Evolutionary conservation across 2,888 invertebrate species (phyloP).

Genomic region (Aphidoletes aphidimyza): DNA sequence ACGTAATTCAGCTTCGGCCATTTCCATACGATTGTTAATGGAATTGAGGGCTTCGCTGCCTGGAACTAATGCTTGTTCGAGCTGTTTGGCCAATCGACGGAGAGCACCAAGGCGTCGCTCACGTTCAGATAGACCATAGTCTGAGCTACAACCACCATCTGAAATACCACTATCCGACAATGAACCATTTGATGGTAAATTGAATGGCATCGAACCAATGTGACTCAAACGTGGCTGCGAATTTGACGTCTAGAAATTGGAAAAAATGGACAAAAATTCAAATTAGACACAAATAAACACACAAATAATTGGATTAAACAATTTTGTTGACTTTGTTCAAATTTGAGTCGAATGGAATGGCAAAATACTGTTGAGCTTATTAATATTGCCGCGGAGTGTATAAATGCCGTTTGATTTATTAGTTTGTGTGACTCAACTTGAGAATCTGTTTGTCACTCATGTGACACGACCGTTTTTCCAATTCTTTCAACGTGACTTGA

Average conservation of each 20-base stretch:
- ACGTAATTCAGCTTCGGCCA: conserved; percentile 75
- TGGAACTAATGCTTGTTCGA: conserved; percentile 74
- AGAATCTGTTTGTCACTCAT: conserved; percentile 1
- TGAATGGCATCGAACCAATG: conserved; percentile 56
- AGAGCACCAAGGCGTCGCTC: conserved; percentile 75
- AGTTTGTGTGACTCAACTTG: neutral
- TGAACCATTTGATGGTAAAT: conserved; percentile 68
- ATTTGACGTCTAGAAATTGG: neutral
- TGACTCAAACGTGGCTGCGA: conserved; percentile 19
- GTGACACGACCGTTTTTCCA: neutral
- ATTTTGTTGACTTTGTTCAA: neutral
- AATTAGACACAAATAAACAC: neutral
- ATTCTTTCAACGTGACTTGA: conserved; percentile 18
- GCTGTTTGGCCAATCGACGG: conserved; percentile 73
- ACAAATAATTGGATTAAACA: neutral
- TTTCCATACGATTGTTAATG: conserved; percentile 73
- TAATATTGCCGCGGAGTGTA: neutral
- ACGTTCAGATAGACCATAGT: conserved; percentile 74
- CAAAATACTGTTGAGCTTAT: neutral
- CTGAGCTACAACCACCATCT: conserved; percentile 78
- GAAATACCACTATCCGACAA: conserved; percentile 80
- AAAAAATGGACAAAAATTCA: neutral
- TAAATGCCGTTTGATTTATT: conserved; percentile 38
- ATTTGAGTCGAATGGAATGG: neutral
- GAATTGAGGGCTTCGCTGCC: conserved; percentile 74